phyloP scores from a whole-genome alignment of 2,113 vertebrate species.

The Dunckerocampus dactyliophorus region DNA sequence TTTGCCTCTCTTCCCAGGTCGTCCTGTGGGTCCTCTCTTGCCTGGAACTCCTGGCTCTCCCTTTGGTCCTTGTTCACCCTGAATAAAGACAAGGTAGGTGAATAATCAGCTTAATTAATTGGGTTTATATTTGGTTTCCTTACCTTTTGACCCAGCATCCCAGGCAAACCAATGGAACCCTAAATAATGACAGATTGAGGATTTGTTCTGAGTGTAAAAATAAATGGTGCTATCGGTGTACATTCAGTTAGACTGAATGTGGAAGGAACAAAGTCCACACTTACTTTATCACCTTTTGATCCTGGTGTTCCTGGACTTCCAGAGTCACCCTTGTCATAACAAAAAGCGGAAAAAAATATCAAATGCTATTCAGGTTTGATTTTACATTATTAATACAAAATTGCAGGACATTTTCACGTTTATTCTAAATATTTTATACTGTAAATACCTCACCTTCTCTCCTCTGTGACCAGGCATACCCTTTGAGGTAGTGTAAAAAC shows the following conservation, averaged over 20 bases:
- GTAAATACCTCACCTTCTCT: slow-evolving; percentile 43
- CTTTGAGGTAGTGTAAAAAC: slow-evolving; percentile 28
- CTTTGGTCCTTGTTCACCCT: slow-evolving; percentile 65
- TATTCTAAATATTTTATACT: neutral
- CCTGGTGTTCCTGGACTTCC: slow-evolving; percentile 52
- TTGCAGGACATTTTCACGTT: neutral
- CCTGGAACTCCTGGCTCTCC: slow-evolving; percentile 59
- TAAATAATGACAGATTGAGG: slow-evolving; percentile 22
- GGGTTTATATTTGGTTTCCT: neutral
- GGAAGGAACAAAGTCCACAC: neutral
- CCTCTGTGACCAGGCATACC: slow-evolving; percentile 64
- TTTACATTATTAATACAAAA: neutral
- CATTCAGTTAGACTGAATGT: neutral
- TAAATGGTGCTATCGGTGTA: neutral
- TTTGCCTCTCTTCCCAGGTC: slow-evolving; percentile 68
- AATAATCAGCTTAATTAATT: neutral
- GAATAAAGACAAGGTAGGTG: slow-evolving; percentile 1
- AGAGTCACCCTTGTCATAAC: slow-evolving; percentile 39
- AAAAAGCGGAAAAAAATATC: neutral
- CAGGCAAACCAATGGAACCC: slow-evolving; percentile 61
- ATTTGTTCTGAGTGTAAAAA: slow-evolving; percentile 5
- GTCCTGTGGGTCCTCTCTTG: slow-evolving; percentile 64
- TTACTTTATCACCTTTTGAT: slow-evolving; percentile 64
- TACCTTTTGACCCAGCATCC: slow-evolving; percentile 70
- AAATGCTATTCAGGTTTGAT: neutral